Evolutionary conservation across 1,140 invertebrate species (phyloP).

Genomic region (Neoseiulus cucumeris): DNA sequence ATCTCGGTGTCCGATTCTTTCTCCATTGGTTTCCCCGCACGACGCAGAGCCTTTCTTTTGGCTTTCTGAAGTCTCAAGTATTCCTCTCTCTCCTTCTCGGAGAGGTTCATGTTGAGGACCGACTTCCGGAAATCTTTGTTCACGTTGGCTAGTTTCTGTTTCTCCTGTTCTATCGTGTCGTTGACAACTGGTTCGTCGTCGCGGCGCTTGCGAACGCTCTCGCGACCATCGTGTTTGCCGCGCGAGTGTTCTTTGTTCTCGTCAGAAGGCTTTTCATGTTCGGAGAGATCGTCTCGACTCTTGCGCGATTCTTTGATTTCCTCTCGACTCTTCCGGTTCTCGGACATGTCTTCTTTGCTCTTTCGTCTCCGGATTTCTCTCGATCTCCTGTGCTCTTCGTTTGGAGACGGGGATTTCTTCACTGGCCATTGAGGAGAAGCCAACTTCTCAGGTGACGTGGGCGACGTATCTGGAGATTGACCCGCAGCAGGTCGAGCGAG

Average conservation of each 20-base stretch:
- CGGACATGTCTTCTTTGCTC: not conserved
- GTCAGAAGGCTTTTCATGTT: no score
- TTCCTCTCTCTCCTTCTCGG: not conserved
- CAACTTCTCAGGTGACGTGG: not conserved
- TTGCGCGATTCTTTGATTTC: not conserved
- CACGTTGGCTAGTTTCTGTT: not conserved
- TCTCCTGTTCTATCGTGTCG: conserved; percentile 2
- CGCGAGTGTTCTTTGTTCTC: no score
- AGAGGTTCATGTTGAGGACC: conserved; percentile 1
- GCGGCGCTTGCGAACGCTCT: no score
- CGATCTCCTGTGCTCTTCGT: not conserved
- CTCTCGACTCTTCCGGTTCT: not conserved
- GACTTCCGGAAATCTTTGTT: conserved; percentile 2
- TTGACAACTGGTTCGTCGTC: not conserved
- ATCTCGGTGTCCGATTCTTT: conserved; percentile 5
- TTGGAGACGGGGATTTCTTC: not conserved
- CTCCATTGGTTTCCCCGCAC: conserved; percentile 1
- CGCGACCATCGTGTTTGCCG: no score
- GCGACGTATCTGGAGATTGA: not conserved
- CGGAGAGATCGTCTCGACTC: not conserved
- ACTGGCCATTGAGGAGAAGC: not conserved
- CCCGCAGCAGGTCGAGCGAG: not conserved
- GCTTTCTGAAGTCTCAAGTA: not conserved
- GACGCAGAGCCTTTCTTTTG: not conserved
- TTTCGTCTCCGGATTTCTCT: not conserved